Base-by-base conservation (phyloP, 2,888 invertebrate species). In the Thalpophila matura region DNA sequence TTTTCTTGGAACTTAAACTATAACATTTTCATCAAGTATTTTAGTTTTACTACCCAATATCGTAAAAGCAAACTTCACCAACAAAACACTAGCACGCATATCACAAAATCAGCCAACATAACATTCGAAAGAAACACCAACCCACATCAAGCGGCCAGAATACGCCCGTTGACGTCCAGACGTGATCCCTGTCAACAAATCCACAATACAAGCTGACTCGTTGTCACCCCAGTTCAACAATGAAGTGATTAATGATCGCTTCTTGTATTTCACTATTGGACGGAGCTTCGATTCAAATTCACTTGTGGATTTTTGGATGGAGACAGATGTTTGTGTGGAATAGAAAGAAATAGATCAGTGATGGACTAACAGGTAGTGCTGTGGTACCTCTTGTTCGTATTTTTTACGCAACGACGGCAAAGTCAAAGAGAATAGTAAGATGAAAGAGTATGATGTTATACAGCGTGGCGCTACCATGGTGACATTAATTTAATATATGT, bases 111-210 rank as follows among this genome's bases (percentile, higher is more conserved):
- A 54, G 14, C 35, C 37, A 40, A 27, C 22, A 35, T 16, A 47
- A 18, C 37, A 49, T 65, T 62, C 26, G 47, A 73, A 67, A 63
- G 62, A 67, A 58, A 56, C 35, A 35, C 29, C 16, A 24, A 71
- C 71, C 71, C 76, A 66, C 29, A 76, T 72, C 77, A 72, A 62
- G 26, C 51, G 4, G 16, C 27, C 63, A 84, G 88, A 92, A 91
- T 91, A 89, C 73, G 79, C 37, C 81, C 72, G 71, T 80, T 88
- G 91, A 91, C 91, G 86, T 74, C 77, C 79, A 81, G 86, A 81
- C 90, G 87, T 92, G 93, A 93, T 91, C 92, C 93, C 92, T 91
- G 94, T 93, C 94, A 92, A 89, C 91, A 88, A 92, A 89, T 92
- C 92, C 89, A 92, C 92, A 91, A 91, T 90, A 92, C 92, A 88